Conservation (phyloP, 2,888 invertebrate species). For the Vannuccia rotundouncinata region DNA sequence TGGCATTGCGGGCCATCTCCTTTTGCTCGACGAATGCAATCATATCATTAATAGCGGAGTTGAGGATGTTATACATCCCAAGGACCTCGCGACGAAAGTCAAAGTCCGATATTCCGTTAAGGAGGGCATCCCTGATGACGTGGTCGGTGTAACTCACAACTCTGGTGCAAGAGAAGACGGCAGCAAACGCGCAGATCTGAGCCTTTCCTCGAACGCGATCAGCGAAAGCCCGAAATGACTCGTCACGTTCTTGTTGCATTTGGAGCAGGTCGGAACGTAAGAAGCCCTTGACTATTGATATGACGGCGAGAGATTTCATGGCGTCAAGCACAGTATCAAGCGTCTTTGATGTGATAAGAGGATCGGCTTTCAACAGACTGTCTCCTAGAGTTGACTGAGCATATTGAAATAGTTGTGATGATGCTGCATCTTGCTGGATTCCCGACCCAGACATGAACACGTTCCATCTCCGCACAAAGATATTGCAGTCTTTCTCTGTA, state of each 20-base stretch:
- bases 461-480: conserved; percentile 30
- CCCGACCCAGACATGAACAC: conserved; percentile 19
- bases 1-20: conserved; percentile 28
- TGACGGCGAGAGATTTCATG: conserved; percentile 29
- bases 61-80: not conserved
- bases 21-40: conserved; percentile 21
- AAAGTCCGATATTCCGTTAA: conserved; percentile 18
- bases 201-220: conserved; percentile 28
- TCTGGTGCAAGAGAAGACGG: not conserved
- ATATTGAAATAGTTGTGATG: conserved; percentile 31
- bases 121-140: not conserved
- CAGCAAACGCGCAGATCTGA: not conserved
- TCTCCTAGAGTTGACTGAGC: conserved; percentile 24
- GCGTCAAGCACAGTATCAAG: conserved; percentile 13
- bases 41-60: conserved; percentile 11
- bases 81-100: conserved; percentile 27
- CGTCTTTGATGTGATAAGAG: conserved; percentile 14
- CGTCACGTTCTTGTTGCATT: conserved; percentile 28
- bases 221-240: conserved; percentile 30
- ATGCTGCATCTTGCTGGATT: conserved; percentile 6
- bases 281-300: conserved; percentile 28
- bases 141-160: not conserved
- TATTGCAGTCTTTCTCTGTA: conserved; percentile 29
- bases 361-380: conserved; percentile 28
- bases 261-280: conserved; percentile 22